Percentiles rank a stretch among this genome's conserved stretches.
Evolutionary conservation across 2,113 vertebrate genomes (phyloP).

Genomic region (Tyto alba): DNA sequence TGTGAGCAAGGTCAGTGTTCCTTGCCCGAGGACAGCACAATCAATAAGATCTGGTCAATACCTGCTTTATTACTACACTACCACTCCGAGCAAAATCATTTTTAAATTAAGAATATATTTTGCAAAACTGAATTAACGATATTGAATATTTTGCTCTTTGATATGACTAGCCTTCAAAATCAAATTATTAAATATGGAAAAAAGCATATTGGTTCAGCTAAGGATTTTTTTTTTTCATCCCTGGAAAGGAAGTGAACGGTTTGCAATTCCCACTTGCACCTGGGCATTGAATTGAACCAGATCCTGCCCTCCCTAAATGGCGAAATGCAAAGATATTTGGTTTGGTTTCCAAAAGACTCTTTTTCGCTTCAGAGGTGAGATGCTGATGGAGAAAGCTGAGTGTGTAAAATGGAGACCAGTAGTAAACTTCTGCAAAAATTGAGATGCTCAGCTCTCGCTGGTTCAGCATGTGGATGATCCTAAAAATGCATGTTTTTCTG

Average conservation of each 20-base stretch:
- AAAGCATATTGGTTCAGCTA: constrained; percentile 69
- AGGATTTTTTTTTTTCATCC: constrained; percentile 37
- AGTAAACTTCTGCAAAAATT: constrained; percentile 4
- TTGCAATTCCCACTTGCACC: constrained; percentile 11
- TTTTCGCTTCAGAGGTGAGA: constrained; percentile 11
- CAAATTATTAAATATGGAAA: constrained; percentile 81
- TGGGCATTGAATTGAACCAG: constrained; percentile 48
- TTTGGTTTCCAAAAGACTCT: constrained; percentile 28
- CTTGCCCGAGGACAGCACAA: constrained; percentile 95
- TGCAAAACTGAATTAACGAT: constrained; percentile 89
- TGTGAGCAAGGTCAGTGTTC: constrained; percentile 91
- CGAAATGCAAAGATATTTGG: constrained; percentile 34
- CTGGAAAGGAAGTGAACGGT: neutral
- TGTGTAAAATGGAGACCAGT: constrained; percentile 17
- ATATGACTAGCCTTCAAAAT: constrained; percentile 81
- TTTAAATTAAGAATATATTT: constrained; percentile 97
- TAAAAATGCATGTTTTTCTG: neutral
- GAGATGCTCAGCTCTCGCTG: neutral
- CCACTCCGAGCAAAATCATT: constrained; percentile 95
- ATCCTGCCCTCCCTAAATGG: constrained; percentile 17
- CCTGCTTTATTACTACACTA: constrained; percentile 99
- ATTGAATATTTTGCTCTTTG: constrained; percentile 90
- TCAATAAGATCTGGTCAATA: constrained; percentile 99
- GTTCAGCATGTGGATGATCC: accelerated
- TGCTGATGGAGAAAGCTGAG: constrained; percentile 2